phyloP scores from a whole-genome alignment of 2,888 invertebrate genomes.

The Caenorhabditis sulstoni region DNA sequence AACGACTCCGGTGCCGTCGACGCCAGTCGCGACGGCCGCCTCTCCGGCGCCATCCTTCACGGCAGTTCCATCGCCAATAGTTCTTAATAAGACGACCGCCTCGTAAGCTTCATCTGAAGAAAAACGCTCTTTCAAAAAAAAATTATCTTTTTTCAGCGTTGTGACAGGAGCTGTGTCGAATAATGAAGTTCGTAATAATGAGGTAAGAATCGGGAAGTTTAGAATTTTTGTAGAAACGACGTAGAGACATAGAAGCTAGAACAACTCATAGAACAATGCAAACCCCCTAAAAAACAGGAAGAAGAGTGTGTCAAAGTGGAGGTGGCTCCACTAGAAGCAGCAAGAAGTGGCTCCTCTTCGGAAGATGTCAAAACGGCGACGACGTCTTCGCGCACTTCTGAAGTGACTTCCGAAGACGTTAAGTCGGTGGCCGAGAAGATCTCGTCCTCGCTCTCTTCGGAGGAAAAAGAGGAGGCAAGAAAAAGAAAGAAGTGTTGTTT shows the following conservation, averaged over 20 bases:
- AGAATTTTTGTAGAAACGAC: background rate
- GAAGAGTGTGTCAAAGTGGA: constrained; percentile 23
- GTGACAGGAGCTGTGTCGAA: background rate
- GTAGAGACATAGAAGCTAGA: background rate
- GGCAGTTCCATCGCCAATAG: constrained; percentile 11
- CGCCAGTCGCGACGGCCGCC: constrained; percentile 21
- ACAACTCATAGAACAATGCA: background rate
- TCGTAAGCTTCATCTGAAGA: background rate
- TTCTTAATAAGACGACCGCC: constrained; percentile 12
- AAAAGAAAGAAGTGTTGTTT: no score
- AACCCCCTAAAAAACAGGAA: constrained; percentile 11
- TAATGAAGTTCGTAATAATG: constrained; percentile 22
- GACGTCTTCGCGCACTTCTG: no score
- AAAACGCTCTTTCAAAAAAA: background rate
- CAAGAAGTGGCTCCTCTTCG: background rate
- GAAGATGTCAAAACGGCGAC: background rate
- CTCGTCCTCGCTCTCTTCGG: no score
- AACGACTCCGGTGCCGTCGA: constrained; percentile 50
- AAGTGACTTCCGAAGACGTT: no score
- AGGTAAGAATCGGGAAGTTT: constrained; percentile 11
- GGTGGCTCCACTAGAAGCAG: background rate
- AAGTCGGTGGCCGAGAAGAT: no score
- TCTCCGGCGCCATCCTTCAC: constrained; percentile 17
- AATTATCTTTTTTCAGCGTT: constrained; percentile 4
- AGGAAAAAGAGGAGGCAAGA: no score